Evolutionary conservation across 2,797 vertebrate genomes (phyloP).

Genomic region (Benthosema pterotum): DNA sequence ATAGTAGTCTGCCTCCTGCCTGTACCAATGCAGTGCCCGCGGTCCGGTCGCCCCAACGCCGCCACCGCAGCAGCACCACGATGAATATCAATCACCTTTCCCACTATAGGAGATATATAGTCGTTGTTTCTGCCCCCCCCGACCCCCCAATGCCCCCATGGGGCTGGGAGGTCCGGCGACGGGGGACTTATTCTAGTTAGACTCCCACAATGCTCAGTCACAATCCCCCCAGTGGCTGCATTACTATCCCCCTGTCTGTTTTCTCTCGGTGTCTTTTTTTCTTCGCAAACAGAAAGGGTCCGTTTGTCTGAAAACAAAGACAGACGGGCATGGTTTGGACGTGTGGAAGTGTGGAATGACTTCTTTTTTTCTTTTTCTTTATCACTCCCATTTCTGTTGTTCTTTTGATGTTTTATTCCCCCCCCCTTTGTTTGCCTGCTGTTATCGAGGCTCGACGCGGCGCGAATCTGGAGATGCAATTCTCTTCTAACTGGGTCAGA

Average conservation of each 20-base stretch:
- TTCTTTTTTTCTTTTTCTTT: slow-evolving; percentile 47
- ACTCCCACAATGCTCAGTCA: slow-evolving; percentile 55
- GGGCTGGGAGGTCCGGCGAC: slow-evolving; percentile 38
- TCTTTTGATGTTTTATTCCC: slow-evolving; percentile 56
- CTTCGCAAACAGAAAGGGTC: slow-evolving; percentile 57
- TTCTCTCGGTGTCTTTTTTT: slow-evolving; percentile 49
- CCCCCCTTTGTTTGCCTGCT: slow-evolving; percentile 32
- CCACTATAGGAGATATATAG: slow-evolving; percentile 49
- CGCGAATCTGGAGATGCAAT: slow-evolving; percentile 59
- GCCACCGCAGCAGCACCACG: slow-evolving; percentile 25
- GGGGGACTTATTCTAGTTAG: slow-evolving; percentile 31
- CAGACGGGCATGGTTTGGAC: slow-evolving; percentile 52
- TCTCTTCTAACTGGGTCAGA: slow-evolving; percentile 51
- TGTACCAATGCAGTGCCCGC: slow-evolving; percentile 6
- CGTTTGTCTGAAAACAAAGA: slow-evolving; percentile 57
- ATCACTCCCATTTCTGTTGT: slow-evolving; percentile 37
- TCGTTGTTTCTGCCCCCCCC: no score
- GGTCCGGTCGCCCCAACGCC: slow-evolving; percentile 9
- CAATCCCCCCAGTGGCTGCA: slow-evolving; percentile 59
- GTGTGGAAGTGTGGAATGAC: slow-evolving; percentile 71
- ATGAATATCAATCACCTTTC: slow-evolving; percentile 72
- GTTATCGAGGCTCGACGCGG: slow-evolving; percentile 48
- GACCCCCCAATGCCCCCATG: no score
- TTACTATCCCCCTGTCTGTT: slow-evolving; percentile 54
- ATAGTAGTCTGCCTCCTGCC: no score